phyloP scores from a whole-genome alignment of 37 sponge, comb jelly and placozoan species.

The Dysidea cf. avara region DNA sequence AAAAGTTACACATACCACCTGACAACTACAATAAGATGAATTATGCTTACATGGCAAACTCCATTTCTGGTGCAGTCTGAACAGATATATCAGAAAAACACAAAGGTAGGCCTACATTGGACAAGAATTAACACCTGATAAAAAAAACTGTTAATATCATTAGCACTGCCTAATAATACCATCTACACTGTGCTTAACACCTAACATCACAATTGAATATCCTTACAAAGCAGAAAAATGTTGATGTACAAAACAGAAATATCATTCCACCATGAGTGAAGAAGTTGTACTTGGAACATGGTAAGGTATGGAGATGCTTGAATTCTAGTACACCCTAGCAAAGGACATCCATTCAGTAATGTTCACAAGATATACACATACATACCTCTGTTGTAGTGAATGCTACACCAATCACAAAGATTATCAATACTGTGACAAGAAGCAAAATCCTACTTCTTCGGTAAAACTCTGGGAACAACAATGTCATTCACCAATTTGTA shows the following conservation, averaged over 20 bases:
- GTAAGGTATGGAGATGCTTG: conserved; percentile 8
- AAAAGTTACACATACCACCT: background rate
- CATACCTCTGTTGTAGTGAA: conserved; percentile 52
- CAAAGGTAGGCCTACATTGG: conserved; percentile 43
- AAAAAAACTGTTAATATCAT: background rate
- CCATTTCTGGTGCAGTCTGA: conserved; percentile 27
- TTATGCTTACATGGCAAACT: conserved; percentile 67
- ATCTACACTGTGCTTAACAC: no score
- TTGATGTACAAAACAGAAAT: conserved; percentile 33
- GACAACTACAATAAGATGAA: background rate
- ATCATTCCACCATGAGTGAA: conserved; percentile 79
- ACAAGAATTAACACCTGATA: background rate
- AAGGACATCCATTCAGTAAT: background rate
- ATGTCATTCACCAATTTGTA: background rate
- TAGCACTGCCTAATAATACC: background rate
- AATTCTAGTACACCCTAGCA: conserved; percentile 54
- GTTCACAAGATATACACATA: background rate
- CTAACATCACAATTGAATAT: no score
- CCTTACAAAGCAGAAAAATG: conserved; percentile 1
- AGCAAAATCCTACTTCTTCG: conserved; percentile 10
- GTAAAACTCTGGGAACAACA: conserved; percentile 11
- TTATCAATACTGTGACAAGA: conserved; percentile 11
- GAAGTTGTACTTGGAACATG: conserved; percentile 38
- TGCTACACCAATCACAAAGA: conserved; percentile 8
- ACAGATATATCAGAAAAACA: conserved; percentile 35